A percentile compares a stretch with the other conserved stretches of the same genome.
These are phyloP conservation scores for Plectrocnemia conspersa DNA, from an alignment of 1,140 invertebrate genomes.

Conservation along the genomic window DNA sequence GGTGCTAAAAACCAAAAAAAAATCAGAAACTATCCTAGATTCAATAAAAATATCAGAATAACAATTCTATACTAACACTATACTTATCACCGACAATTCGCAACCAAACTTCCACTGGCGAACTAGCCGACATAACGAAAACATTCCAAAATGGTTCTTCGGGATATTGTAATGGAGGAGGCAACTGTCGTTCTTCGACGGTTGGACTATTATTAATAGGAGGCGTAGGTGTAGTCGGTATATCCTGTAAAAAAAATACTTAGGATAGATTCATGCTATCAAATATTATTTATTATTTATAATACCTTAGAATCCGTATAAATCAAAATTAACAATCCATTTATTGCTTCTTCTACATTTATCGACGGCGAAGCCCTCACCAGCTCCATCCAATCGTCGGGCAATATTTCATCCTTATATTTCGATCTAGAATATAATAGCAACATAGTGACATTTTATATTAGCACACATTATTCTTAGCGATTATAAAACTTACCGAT, in stretches of 20 bases:
- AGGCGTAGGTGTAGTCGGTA: too few species aligned
- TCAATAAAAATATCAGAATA: slow-evolving; percentile 9
- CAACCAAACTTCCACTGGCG: slow-evolving; percentile 53
- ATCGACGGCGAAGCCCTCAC: slow-evolving; percentile 47
- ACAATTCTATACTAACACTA: slow-evolving; percentile 46
- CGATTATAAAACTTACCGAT: slow-evolving; percentile 39
- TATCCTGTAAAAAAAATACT: too few species aligned
- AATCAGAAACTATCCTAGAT: not conserved
- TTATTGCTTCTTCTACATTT: slow-evolving; percentile 47
- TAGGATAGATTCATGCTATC: not conserved
- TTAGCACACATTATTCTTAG: not conserved
- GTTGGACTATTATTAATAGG: too few species aligned
- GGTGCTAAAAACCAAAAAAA: slow-evolving; percentile 52
- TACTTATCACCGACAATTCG: slow-evolving; percentile 52
- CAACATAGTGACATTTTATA: too few species aligned
- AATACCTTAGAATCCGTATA: slow-evolving; percentile 41
- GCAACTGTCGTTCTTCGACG: slow-evolving; percentile 4
- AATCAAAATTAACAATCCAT: slow-evolving; percentile 48
- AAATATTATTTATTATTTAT: not conserved
- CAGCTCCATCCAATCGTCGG: slow-evolving; percentile 51
- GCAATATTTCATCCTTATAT: slow-evolving; percentile 53
- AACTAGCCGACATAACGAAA: slow-evolving; percentile 50
- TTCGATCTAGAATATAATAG: slow-evolving; percentile 42
- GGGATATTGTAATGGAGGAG: slow-evolving; percentile 49
- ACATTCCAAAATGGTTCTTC: slow-evolving; percentile 52